Evolutionary conservation across 2,888 invertebrate species (phyloP).

Genomic region (Orchesellides sinensis): DNA sequence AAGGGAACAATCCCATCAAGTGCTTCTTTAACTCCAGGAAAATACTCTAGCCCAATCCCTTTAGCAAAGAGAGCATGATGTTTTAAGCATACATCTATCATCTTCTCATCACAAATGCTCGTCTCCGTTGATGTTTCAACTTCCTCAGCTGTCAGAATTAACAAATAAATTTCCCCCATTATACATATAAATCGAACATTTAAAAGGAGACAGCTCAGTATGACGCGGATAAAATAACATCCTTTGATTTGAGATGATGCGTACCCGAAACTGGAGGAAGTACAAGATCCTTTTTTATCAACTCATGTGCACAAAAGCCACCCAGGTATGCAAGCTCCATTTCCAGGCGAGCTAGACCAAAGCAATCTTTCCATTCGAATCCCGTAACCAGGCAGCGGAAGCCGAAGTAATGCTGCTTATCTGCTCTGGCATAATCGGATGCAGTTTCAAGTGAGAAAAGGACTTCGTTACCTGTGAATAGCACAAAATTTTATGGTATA

Average conservation of each 20-base stretch:
- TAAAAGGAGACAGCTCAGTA: neutral
- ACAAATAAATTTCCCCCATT: neutral
- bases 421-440: constrained; percentile 95
- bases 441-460: constrained; percentile 97
- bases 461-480: constrained; percentile 88
- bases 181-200: neutral
- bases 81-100: constrained; percentile 80
- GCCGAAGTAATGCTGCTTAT: constrained; percentile 88
- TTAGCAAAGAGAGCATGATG: constrained; percentile 89
- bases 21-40: constrained; percentile 92
- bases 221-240: neutral
- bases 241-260: neutral
- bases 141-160: constrained; percentile 77
- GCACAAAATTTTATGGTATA: constrained; percentile 20
- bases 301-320: constrained; percentile 92
- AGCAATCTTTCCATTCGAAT: constrained; percentile 79
- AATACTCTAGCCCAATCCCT: constrained; percentile 91
- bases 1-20: constrained; percentile 91
- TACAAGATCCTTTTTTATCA: constrained; percentile 89
- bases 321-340: constrained; percentile 93
- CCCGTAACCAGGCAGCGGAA: constrained; percentile 92
- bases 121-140: constrained; percentile 82
- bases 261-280: constrained; percentile 82
- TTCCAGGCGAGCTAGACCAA: constrained; percentile 86
- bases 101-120: constrained; percentile 83